Evolutionary conservation across 2,888 invertebrate species (phyloP).

Genomic region (Anoncus sp.): DNA sequence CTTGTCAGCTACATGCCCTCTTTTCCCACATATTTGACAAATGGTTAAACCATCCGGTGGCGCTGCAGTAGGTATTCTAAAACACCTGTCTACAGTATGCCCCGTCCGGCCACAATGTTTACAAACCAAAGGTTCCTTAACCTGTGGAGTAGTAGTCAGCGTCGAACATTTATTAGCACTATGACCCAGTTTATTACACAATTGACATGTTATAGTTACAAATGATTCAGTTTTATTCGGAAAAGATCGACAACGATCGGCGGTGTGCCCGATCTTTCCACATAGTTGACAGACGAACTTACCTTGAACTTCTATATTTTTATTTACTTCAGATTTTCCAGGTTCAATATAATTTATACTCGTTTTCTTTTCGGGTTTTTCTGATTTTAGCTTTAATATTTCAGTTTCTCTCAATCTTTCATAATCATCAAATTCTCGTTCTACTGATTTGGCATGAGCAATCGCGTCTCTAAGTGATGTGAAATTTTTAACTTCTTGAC

Average conservation of each 20-base stretch:
- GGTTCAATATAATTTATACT: constrained; percentile 3
- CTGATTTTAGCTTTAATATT: background rate
- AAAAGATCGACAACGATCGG: background rate
- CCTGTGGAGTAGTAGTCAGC: background rate
- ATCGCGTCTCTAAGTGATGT: background rate
- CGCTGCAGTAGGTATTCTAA: background rate
- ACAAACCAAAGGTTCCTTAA: background rate
- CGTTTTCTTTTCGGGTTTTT: background rate
- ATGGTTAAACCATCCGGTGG: background rate
- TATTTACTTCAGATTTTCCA: background rate
- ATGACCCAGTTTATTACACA: constrained; percentile 1
- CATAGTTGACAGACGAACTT: background rate
- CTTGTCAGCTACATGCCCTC: background rate
- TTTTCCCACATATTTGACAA: constrained; percentile 1
- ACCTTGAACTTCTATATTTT: background rate
- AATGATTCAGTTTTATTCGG: background rate
- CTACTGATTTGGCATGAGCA: background rate
- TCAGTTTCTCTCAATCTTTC: background rate
- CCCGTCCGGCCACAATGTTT: background rate
- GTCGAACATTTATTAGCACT: background rate
- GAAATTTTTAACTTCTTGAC: background rate
- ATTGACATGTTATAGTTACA: background rate
- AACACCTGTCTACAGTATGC: constrained; percentile 8
- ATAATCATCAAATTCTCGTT: background rate
- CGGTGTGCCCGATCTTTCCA: background rate